Percentiles rank a stretch among this genome's conserved stretches.
phyloP scores from a whole-genome alignment of 2,797 vertebrate species.

The Takifugu ocellatus region DNA sequence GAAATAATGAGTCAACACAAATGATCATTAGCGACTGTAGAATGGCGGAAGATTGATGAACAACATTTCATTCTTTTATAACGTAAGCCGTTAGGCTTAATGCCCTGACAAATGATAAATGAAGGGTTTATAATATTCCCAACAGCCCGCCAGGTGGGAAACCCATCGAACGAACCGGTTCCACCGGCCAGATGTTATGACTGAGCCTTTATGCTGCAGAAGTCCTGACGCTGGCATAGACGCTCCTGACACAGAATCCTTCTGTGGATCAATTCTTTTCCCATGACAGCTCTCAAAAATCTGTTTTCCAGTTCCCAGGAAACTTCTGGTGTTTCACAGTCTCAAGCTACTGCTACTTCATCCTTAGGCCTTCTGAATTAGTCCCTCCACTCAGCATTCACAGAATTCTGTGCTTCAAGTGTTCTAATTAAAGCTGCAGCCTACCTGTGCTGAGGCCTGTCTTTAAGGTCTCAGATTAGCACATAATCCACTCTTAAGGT shows the following conservation, averaged over 20 bases:
- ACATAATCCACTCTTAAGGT: neutral
- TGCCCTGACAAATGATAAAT: neutral
- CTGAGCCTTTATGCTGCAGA: slow-evolving; percentile 7
- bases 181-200: slow-evolving; percentile 26
- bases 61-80: too few relatives aligned
- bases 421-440: neutral
- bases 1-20: too few relatives aligned
- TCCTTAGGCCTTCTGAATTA: slow-evolving; percentile 9
- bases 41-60: too few relatives aligned
- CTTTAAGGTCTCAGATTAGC: slow-evolving; percentile 12
- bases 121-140: slow-evolving; percentile 4
- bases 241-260: slow-evolving; percentile 36
- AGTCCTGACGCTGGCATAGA: slow-evolving; percentile 16
- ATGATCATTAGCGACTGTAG: too few relatives aligned
- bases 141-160: slow-evolving; percentile 10
- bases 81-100: neutral
- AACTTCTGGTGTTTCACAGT: slow-evolving; percentile 27
- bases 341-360: neutral
- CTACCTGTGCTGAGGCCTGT: neutral
- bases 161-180: neutral
- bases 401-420: neutral
- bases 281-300: slow-evolving; percentile 13
- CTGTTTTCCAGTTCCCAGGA: slow-evolving; percentile 36
- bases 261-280: slow-evolving; percentile 28
- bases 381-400: neutral